A percentile compares a stretch with the other conserved stretches of the same genome.
Evolutionary conservation across 53 echinoderm and acorn worm species (phyloP).

Genomic region (Crossaster papposus): DNA sequence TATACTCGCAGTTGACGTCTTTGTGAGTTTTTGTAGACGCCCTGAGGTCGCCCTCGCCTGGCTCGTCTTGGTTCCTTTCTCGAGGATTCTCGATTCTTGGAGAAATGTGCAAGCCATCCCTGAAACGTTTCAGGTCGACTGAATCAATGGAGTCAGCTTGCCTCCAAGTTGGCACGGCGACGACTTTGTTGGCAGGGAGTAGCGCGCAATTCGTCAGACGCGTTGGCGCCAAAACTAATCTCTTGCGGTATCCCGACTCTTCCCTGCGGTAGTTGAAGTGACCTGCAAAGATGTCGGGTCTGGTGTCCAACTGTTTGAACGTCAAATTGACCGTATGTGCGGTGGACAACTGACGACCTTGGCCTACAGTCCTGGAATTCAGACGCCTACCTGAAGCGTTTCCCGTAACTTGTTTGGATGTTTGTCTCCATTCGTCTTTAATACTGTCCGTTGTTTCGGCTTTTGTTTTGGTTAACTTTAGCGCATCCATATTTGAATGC

Average conservation of each 20-base stretch:
- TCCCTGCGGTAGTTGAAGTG: constrained; percentile 52
- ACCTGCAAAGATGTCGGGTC: constrained; percentile 38
- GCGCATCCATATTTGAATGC: neutral
- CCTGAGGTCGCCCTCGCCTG: neutral
- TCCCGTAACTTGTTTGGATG: neutral
- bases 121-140: neutral
- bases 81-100: neutral
- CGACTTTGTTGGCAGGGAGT: neutral
- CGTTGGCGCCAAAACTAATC: constrained; percentile 34
- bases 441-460: neutral
- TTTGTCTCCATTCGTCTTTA: neutral
- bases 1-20: constrained; percentile 6
- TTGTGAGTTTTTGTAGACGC: constrained; percentile 8
- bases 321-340: constrained; percentile 61
- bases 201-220: neutral
- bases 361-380: neutral
- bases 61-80: constrained; percentile 1
- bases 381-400: neutral
- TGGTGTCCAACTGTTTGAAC: constrained; percentile 53
- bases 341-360: neutral
- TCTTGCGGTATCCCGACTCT: neutral
- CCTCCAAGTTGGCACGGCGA: neutral
- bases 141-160: constrained; percentile 39
- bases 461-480: neutral
- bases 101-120: constrained; percentile 23